Base-by-base conservation (phyloP, 2,888 invertebrate species). In the Limnephilus auricula region DNA sequence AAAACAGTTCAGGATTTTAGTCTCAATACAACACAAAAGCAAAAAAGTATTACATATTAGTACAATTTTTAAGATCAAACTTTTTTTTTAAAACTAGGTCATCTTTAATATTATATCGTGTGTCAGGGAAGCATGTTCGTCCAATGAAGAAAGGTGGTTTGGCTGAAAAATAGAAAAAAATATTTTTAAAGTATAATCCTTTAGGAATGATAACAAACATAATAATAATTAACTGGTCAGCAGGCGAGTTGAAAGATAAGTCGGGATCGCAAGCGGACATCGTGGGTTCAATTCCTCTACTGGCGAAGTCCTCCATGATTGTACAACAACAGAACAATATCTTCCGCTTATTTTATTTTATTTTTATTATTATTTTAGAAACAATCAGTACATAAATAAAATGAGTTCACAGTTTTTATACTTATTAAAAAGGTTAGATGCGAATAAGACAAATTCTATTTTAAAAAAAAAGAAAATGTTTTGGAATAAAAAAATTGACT, bases 31-130 rank as follows among this genome's bases (percentile, higher is more conserved):
- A 82, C 82, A 82, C 82, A 82, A 34, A 82, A 34, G 25, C 82
- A 82, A 45, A 45, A 45, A 45, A 82, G 34, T 82, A 32, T 82
- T 82, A n/a, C n/a, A n/a, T n/a, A 82, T 82, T 82, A 82, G 34
- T 32, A 82, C 82, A 82, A 82, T 34, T 34, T 82, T 32, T 34
- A 34, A 82, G 18, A 32, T 65, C 65, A 65, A 25, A 65, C 6
- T 65, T 65, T 65, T 65, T 65, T 65, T 82, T 34, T 2, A 32
- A 79, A 89, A 79, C 82, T 83, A 90, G 37, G 79, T 89, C 32
- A 92, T 83, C 65, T 92, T 89, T 50, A 89, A 85, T 45, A 92
- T 32, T 82, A 65, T 65, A 65, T 90, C 89, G 32, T 90, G 90
- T 0, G 92, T 34, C 82, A 92, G 89, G 82, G 78, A 82, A 79